A percentile compares a stretch with the other conserved stretches of the same genome.
Conservation (phyloP, 2,888 invertebrate species). For the Dexiosoma caninum region DNA sequence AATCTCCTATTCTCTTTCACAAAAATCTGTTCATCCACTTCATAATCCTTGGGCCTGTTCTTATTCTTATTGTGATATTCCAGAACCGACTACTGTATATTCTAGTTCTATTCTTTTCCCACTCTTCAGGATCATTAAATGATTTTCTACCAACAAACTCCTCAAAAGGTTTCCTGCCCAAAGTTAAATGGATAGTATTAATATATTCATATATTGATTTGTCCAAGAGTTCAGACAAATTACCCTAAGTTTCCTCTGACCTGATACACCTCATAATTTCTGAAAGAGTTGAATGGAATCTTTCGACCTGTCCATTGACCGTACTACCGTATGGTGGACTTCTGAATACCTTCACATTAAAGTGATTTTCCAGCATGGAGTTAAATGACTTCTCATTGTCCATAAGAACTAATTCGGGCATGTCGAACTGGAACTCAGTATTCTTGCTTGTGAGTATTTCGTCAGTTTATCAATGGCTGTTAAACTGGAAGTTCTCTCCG, state of each 20-base stretch:
- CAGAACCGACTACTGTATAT: too few species aligned
- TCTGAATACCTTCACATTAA: slow-evolving; percentile 22
- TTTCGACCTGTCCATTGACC: background rate
- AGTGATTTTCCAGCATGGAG: slow-evolving; percentile 35
- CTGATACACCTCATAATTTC: slow-evolving; percentile 26
- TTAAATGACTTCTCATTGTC: slow-evolving; percentile 29
- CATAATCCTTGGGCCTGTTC: background rate
- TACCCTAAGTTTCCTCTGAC: background rate
- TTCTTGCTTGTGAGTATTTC: too few species aligned
- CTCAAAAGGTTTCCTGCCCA: background rate
- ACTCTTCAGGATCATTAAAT: too few species aligned
- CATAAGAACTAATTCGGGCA: slow-evolving; percentile 33
- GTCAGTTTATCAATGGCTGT: too few species aligned
- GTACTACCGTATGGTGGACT: background rate
- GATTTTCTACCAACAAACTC: slow-evolving; percentile 1
- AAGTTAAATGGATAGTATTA: slow-evolving; percentile 3
- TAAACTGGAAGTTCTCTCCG: too few species aligned
- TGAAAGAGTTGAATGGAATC: slow-evolving; percentile 21
- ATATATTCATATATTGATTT: slow-evolving; percentile 12
- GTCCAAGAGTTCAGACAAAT: background rate
- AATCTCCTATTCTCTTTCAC: slow-evolving; percentile 11
- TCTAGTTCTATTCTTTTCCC: too few species aligned
- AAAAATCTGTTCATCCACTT: background rate
- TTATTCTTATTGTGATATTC: background rate
- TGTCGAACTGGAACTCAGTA: background rate